Base-by-base conservation (phyloP, 2,797 vertebrate species). In the Lateolabrax maculatus region DNA sequence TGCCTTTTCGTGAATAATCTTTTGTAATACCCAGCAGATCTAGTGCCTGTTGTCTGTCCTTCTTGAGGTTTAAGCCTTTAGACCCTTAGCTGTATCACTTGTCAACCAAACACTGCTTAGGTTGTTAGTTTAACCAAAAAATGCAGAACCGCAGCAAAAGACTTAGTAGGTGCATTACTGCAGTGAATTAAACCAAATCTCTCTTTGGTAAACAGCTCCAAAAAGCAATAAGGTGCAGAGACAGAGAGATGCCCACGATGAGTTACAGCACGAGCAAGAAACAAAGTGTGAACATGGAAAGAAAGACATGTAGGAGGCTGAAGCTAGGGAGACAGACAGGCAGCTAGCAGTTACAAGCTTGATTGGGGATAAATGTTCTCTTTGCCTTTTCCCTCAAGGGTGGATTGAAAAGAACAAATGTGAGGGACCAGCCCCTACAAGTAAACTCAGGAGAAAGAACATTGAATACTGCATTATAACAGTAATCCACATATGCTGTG, bases 371-470 rank as follows among this genome's bases (percentile, higher is more conserved):
- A 85, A 80, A 87, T 89, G 83, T 84, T 90, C 84, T 89, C 74
- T 69, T 62, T 84, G 36, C 52, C 53, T 91, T 92, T 91, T 83
- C 80, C 91, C 90, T 84, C 43, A 75, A 92, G 88, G 91, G 74
- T 89, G 85, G 80, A 89, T 88, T 83, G 87, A 84, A 76, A 83
- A 81, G 84, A 92, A 87, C 66, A 85, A 83, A 92, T 85, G 84
- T 83, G 68, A 90, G 44, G 71, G 86, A 91, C 93, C 93, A 93
- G 93, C 93, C 86, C 75, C 82, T 94, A 89, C 94, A 94, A 91
- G 93, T 85, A 92, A 89, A 75, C 71, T 61, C 71, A 55, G 71
- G 57, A 71, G 55, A 75, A 71, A 68, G 68, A 83, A 84, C 58
- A 68, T 2, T 71, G 55, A 87, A 87, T n/a, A 58, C 81, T 81